phyloP scores from a whole-genome alignment of 2,113 vertebrate species.

The Percina caprodes region DNA sequence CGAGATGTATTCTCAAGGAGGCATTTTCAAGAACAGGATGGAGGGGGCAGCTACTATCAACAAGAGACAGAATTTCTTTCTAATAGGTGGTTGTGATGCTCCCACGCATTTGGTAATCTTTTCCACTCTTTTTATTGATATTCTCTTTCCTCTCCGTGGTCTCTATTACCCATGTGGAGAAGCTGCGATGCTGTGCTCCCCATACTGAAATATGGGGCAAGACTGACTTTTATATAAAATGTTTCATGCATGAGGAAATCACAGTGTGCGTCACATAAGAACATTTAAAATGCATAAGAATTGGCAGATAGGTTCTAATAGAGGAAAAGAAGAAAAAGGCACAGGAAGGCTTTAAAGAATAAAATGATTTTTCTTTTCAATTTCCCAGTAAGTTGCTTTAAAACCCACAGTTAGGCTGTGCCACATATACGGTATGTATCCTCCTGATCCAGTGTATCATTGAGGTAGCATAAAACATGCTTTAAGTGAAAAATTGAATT shows the following conservation, averaged over 20 bases:
- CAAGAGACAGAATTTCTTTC: conserved; percentile 32
- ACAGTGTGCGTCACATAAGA: conserved; percentile 26
- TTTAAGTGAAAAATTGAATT: conserved; percentile 3
- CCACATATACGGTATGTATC: background rate
- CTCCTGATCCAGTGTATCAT: background rate
- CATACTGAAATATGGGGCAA: conserved; percentile 13
- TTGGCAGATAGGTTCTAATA: conserved; percentile 19
- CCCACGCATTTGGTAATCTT: conserved; percentile 20
- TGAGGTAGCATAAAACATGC: background rate
- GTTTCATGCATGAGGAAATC: conserved; percentile 52
- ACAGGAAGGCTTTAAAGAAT: conserved; percentile 2
- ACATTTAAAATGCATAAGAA: conserved; percentile 39
- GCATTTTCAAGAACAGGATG: background rate
- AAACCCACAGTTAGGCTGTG: background rate
- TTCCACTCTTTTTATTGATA: conserved; percentile 37
- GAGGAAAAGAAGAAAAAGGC: background rate
- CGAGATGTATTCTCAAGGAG: background rate
- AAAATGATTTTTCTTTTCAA: conserved; percentile 35
- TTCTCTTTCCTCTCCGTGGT: conserved; percentile 18
- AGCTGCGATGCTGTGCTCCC: background rate
- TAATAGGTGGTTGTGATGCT: conserved; percentile 49
- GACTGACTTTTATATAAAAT: conserved; percentile 34
- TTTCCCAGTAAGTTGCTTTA: conserved; percentile 1
- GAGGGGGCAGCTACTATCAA: conserved; percentile 35
- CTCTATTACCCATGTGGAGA: conserved; percentile 43